Conservation (phyloP, 1,140 invertebrate species). For the Drosophila repleta region DNA sequence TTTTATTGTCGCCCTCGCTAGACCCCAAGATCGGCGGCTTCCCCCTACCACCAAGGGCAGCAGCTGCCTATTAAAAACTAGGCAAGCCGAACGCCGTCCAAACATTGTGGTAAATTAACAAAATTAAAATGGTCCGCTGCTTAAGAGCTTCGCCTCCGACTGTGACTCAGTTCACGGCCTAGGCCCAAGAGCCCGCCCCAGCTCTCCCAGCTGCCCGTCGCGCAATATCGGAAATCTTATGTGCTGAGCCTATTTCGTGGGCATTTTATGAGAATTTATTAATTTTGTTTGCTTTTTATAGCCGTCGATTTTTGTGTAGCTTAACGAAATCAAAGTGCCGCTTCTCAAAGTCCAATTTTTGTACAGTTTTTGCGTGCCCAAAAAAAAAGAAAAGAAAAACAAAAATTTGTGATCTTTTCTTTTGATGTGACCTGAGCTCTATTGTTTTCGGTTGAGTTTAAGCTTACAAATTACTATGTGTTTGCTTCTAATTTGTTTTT, state of each 20-base stretch:
- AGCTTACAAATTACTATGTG: too few relatives aligned
- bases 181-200: neutral
- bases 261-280: conserved; percentile 71
- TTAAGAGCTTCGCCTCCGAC: conserved; percentile 15
- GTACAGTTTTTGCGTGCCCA: conserved; percentile 28
- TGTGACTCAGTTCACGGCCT: conserved; percentile 13
- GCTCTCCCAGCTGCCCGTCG: conserved; percentile 8
- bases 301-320: conserved; percentile 66
- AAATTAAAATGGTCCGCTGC: conserved; percentile 59
- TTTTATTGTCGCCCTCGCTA: conserved; percentile 27
- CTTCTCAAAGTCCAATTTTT: conserved; percentile 46
- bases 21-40: conserved; percentile 3
- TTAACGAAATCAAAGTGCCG: conserved; percentile 70
- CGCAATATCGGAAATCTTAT: conserved; percentile 65
- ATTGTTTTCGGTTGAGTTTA: neutral
- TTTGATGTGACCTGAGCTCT: neutral
- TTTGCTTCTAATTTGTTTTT: neutral
- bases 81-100: conserved; percentile 15
- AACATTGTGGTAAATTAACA: conserved; percentile 77
- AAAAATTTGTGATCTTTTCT: conserved; percentile 20
- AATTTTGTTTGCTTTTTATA: conserved; percentile 60
- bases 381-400: conserved; percentile 8
- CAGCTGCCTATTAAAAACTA: conserved; percentile 62
- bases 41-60: too few relatives aligned
- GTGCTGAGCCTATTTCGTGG: conserved; percentile 56